Percentiles rank a stretch among this genome's conserved stretches.
Conservation (phyloP, 2,888 invertebrate genomes). For the Sicus ferrugineus region DNA sequence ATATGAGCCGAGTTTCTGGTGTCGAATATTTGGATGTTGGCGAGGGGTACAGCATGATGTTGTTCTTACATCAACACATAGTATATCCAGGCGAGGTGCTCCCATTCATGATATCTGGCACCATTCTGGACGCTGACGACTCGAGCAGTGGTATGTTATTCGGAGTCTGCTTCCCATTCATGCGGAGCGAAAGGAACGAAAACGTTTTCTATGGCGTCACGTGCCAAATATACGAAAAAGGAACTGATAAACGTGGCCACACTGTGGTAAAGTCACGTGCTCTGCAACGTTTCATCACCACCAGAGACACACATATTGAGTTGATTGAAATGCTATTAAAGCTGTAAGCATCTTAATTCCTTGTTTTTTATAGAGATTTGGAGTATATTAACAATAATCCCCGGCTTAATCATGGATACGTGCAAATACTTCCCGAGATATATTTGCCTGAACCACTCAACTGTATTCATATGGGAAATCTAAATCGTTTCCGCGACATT, state of each 20-base stretch:
- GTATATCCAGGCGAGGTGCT: constrained; percentile 83
- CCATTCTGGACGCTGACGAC: constrained; percentile 54
- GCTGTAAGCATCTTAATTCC: not conserved
- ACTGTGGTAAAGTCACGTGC: constrained; percentile 78
- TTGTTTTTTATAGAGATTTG: constrained; percentile 47
- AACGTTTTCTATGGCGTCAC: constrained; percentile 60
- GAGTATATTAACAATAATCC: constrained; percentile 57
- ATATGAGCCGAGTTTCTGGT: constrained; percentile 71
- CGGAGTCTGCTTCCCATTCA: constrained; percentile 60
- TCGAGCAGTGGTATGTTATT: constrained; percentile 59
- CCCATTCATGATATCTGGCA: constrained; percentile 71
- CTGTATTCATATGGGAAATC: constrained; percentile 64
- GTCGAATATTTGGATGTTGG: constrained; percentile 71
- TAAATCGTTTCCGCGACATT: constrained; percentile 64
- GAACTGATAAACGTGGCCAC: constrained; percentile 54
- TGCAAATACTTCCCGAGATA: constrained; percentile 75
- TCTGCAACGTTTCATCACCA: constrained; percentile 73
- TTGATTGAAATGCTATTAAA: constrained; percentile 38
- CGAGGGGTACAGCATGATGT: constrained; percentile 67
- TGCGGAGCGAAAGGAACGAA: constrained; percentile 45
- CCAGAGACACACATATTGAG: constrained; percentile 55
- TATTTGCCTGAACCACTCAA: constrained; percentile 68
- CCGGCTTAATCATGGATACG: constrained; percentile 67
- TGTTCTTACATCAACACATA: constrained; percentile 70
- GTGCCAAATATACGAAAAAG: constrained; percentile 63